Conservation (phyloP, 2,113 vertebrate genomes). For the Sardina pilchardus region DNA sequence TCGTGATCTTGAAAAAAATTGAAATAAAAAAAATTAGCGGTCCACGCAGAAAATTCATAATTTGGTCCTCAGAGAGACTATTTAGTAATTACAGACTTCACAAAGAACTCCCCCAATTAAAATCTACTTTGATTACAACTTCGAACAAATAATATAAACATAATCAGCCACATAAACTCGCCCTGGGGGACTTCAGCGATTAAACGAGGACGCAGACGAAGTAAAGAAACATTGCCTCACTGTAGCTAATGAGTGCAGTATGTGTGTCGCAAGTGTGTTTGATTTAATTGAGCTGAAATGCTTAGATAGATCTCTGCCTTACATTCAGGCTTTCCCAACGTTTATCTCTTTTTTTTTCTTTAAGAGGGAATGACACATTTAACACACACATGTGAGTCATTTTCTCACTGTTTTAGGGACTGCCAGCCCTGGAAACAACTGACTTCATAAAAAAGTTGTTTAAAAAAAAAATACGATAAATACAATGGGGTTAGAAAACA, state of each 20-base stretch:
- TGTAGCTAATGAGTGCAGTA: slow-evolving; percentile 45
- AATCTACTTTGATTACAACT: background rate
- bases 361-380: slow-evolving; percentile 55
- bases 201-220: background rate
- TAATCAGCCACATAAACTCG: slow-evolving; percentile 10
- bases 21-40: background rate
- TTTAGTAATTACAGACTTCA: background rate
- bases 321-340: slow-evolving; percentile 32
- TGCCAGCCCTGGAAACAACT: slow-evolving; percentile 50
- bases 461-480: slow-evolving; percentile 48
- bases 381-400: slow-evolving; percentile 54
- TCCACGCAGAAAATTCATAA: background rate
- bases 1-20: background rate
- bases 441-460: slow-evolving; percentile 50
- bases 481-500: slow-evolving; percentile 47
- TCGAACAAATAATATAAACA: slow-evolving; percentile 4
- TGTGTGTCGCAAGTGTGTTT: slow-evolving; percentile 40
- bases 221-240: slow-evolving; percentile 16
- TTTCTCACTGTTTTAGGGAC: slow-evolving; percentile 55
- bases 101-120: slow-evolving; percentile 3
- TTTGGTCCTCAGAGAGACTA: background rate
- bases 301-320: slow-evolving; percentile 45
- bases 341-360: background rate
- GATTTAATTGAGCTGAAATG: slow-evolving; percentile 43
- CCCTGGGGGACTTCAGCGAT: background rate